Evolutionary conservation across 2,797 vertebrate species (phyloP).

Genomic region (Tragopan temminckii): DNA sequence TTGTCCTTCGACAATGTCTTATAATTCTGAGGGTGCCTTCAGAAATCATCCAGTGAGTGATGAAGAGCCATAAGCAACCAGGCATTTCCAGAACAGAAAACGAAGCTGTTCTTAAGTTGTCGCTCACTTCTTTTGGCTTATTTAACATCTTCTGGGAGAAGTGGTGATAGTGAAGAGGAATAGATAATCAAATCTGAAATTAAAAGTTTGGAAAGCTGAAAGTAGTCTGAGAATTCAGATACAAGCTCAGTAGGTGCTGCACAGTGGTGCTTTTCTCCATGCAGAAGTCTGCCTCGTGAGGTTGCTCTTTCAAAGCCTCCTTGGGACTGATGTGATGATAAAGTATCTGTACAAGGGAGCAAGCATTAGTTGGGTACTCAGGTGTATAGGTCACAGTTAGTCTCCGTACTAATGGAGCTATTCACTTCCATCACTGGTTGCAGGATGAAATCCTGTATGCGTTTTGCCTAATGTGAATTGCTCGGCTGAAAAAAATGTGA

Average conservation of each 20-base stretch:
- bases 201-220: background rate
- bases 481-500: background rate
- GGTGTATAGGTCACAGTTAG: background rate
- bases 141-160: background rate
- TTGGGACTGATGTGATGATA: background rate
- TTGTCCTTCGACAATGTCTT: background rate
- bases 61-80: background rate
- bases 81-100: background rate
- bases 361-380: background rate
- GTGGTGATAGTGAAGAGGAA: background rate
- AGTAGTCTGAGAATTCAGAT: background rate
- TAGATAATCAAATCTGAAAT: background rate
- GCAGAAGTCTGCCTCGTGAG: accelerated
- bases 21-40: background rate
- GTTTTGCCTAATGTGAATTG: background rate
- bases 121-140: background rate
- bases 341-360: background rate
- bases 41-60: background rate
- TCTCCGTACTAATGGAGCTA: background rate
- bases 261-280: background rate
- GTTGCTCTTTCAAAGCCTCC: background rate
- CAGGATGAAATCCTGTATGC: background rate
- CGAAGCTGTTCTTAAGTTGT: background rate
- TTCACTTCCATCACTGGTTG: background rate
- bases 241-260: background rate